These are phyloP conservation scores for Acrobasis repandana DNA, from an alignment of 2,888 invertebrate genomes.

Conservation along the genomic window DNA sequence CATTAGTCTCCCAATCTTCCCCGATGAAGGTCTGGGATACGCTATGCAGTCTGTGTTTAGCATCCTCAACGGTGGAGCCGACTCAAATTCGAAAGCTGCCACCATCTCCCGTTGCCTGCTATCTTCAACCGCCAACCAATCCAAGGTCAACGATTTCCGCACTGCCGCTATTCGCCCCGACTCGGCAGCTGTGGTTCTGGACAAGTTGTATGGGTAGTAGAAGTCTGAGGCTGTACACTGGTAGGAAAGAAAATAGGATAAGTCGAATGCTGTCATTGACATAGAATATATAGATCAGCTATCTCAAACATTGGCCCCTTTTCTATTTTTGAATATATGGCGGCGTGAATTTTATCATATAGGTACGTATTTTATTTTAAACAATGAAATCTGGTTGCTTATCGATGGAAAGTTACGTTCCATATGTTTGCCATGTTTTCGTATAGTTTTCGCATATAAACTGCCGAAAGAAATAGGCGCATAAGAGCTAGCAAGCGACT, in stretches of 20 bases:
- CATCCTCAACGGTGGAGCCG: constrained; percentile 43
- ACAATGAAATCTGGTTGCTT: no score
- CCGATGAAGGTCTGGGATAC: constrained; percentile 58
- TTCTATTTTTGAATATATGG: no score
- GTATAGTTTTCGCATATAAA: no score
- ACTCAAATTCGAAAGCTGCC: constrained; percentile 56
- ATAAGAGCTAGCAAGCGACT: no score
- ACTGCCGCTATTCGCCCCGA: constrained; percentile 52
- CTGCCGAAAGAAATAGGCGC: no score
- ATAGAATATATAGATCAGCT: no score
- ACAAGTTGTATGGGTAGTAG: constrained; percentile 50
- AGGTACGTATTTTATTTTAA: no score
- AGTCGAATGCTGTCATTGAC: no score
- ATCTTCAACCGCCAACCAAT: constrained; percentile 69
- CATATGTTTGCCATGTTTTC: no score
- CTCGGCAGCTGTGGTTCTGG: constrained; percentile 49
- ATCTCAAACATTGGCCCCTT: no score
- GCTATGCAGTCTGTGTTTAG: constrained; percentile 56
- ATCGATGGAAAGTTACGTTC: no score
- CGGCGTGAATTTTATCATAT: no score
- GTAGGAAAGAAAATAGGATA: constrained; percentile 6
- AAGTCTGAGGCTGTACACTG: constrained; percentile 44
- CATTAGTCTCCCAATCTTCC: constrained; percentile 65
- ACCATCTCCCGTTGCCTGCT: constrained; percentile 60
- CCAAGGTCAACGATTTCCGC: constrained; percentile 63